A percentile compares a stretch with the other conserved stretches of the same genome.
phyloP scores from a whole-genome alignment of 2,113 vertebrate species.

The Chrysemys picta region DNA sequence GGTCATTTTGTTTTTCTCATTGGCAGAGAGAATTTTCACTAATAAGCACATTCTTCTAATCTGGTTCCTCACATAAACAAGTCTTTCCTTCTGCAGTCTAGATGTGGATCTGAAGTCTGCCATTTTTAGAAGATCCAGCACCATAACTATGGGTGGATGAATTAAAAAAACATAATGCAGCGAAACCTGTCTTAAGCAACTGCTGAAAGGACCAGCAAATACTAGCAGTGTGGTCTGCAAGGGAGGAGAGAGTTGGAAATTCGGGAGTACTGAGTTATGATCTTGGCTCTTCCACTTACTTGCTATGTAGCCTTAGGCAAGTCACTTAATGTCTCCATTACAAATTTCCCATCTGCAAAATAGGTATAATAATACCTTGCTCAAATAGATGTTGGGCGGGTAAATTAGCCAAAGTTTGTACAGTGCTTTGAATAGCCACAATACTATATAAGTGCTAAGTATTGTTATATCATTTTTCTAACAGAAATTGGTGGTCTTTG shows the following conservation, averaged over 20 bases:
- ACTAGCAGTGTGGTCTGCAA: background rate
- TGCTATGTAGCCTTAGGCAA: background rate
- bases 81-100: background rate
- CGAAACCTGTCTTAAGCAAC: background rate
- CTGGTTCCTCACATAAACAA: background rate
- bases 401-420: too few relatives aligned
- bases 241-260: fast-evolving
- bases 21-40: background rate
- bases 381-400: background rate
- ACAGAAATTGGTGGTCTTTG: background rate
- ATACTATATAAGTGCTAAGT: background rate
- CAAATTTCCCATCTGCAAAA: background rate
- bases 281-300: background rate
- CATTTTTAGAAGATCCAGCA: fast-evolving
- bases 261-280: fast-evolving
- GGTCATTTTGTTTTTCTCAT: background rate
- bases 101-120: background rate
- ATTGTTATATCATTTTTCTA: background rate
- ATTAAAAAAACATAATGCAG: background rate
- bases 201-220: background rate
- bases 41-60: background rate
- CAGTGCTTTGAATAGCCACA: background rate
- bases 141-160: fast-evolving
- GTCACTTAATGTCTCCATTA: background rate
- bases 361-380: background rate